phyloP scores from a whole-genome alignment of 2,888 invertebrate species.

The Alloscopus bannaensis region DNA sequence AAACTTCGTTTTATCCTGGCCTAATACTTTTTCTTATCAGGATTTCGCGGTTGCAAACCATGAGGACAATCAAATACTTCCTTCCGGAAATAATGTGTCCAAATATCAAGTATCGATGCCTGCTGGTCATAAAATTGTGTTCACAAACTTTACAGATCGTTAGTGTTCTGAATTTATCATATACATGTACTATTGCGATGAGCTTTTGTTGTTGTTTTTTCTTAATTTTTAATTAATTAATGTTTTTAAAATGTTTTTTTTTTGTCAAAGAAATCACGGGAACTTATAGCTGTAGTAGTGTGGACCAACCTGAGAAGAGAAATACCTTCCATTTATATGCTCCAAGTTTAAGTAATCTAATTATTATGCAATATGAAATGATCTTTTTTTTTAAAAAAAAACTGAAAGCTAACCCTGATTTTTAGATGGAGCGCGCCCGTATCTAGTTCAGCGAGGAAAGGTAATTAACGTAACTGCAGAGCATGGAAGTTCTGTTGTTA shows the following conservation, averaged over 20 bases:
- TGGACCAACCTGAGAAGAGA: constrained; percentile 57
- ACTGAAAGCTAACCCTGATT: too few relatives aligned
- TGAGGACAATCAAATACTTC: constrained; percentile 36
- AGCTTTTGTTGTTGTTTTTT: too few relatives aligned
- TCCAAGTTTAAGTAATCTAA: constrained; percentile 60
- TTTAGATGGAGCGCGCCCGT: constrained; percentile 62
- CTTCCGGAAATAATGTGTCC: constrained; percentile 12
- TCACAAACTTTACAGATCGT: constrained; percentile 65
- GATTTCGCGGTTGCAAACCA: constrained; percentile 57
- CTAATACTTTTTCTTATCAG: constrained; percentile 18
- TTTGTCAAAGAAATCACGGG: constrained; percentile 65
- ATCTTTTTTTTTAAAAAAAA: too few relatives aligned
- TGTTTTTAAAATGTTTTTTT: too few relatives aligned
- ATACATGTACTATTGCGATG: too few relatives aligned
- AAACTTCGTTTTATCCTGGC: background rate
- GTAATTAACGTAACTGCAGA: constrained; percentile 66
- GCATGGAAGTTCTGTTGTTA: constrained; percentile 57
- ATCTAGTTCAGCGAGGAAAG: constrained; percentile 65
- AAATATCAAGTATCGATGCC: constrained; percentile 65
- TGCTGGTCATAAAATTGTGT: constrained; percentile 62
- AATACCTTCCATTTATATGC: constrained; percentile 64
- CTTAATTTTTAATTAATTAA: too few relatives aligned
- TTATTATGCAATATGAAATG: too few relatives aligned
- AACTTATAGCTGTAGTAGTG: constrained; percentile 65
- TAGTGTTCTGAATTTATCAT: too few relatives aligned